These are phyloP conservation scores for Mustela lutreola DNA, from an alignment of 2,113 vertebrate genomes.

Conservation along the genomic window DNA sequence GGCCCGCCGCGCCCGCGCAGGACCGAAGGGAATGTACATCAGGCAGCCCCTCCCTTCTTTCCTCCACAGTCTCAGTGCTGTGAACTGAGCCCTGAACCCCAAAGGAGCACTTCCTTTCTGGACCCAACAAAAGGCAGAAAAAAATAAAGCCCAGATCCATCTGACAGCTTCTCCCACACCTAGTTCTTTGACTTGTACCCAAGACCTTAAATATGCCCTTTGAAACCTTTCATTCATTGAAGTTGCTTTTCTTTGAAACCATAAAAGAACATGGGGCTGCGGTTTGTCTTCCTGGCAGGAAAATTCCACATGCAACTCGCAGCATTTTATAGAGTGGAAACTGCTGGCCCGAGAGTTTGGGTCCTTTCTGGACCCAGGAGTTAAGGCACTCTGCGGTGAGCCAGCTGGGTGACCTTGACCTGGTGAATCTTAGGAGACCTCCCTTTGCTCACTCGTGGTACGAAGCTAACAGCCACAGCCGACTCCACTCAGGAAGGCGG, in stretches of 20 bases:
- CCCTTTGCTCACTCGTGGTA: conserved; percentile 15
- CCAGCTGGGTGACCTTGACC: not conserved
- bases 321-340: conserved; percentile 22
- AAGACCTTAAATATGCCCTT: conserved; percentile 62
- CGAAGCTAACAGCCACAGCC: not conserved
- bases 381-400: not conserved
- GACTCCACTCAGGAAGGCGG: not conserved
- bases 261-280: conserved; percentile 38
- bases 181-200: conserved; percentile 52
- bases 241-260: conserved; percentile 71
- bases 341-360: not conserved
- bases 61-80: not conserved
- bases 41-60: not conserved
- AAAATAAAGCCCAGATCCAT: conserved; percentile 34
- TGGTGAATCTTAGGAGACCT: conserved; percentile 5
- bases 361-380: not conserved
- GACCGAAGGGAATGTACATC: not conserved
- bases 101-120: conserved; percentile 11
- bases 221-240: conserved; percentile 60
- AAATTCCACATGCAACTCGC: conserved; percentile 56
- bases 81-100: not conserved
- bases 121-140: conserved; percentile 36
- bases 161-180: conserved; percentile 49
- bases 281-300: conserved; percentile 50
- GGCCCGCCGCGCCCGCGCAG: accelerated